Evolutionary conservation across 2,888 invertebrate genomes (phyloP).

Genomic region (Rhogogaster chlorosoma): DNA sequence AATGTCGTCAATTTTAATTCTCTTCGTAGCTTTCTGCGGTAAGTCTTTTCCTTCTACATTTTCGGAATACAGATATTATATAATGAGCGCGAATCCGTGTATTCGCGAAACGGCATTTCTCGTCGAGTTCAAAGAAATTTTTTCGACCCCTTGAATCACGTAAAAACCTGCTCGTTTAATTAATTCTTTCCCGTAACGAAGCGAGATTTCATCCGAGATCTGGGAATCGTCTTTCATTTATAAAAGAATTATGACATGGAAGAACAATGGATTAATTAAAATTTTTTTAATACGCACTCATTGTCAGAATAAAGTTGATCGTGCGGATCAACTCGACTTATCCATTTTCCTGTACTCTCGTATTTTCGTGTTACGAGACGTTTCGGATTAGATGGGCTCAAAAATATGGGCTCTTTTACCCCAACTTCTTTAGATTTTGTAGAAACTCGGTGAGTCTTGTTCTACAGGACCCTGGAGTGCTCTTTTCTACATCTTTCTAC

Average conservation of each 20-base stretch:
- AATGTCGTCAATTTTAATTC: slow-evolving; percentile 67
- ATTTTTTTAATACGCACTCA: neutral
- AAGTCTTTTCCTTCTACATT: slow-evolving; percentile 55
- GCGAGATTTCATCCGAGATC: neutral
- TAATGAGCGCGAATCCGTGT: neutral
- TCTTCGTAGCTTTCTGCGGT: slow-evolving; percentile 68
- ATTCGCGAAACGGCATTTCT: neutral
- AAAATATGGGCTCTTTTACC: neutral
- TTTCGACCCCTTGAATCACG: neutral
- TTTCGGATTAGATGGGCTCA: neutral
- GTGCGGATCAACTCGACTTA: neutral
- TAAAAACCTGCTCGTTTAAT: neutral
- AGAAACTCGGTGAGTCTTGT: neutral
- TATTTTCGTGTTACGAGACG: neutral
- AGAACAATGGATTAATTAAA: neutral
- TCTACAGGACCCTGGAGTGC: neutral
- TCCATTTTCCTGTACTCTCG: neutral
- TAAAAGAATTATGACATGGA: neutral
- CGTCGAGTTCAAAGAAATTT: neutral
- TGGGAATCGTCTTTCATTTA: neutral
- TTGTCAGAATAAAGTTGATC: neutral
- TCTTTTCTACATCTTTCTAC: neutral
- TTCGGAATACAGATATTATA: too few relatives aligned
- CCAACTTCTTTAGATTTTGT: neutral
- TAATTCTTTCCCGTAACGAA: neutral